Evolutionary conservation across 2,797 vertebrate species (phyloP), one percentile per base, ranked within the genome.

Genomic region (Agapornis canus): DNA sequence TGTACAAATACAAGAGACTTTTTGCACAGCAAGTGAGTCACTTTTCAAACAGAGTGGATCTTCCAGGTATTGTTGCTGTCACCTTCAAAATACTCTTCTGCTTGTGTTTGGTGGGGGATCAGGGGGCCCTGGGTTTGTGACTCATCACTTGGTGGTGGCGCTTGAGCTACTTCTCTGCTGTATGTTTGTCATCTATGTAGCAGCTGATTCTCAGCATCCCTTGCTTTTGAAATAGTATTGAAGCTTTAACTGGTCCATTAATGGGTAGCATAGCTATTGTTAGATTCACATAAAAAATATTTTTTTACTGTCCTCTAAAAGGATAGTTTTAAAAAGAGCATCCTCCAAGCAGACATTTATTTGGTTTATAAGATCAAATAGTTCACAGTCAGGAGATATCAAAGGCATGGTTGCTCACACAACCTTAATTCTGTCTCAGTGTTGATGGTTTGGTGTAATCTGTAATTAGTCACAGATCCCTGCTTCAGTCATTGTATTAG

Each of bases 401-500:
- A 92, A 90, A 93, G 76, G 49, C 87, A 64, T 21, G n/a, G 43
- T 72, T 94, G 85, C 56, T 48, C 90, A 5, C 78, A 71, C 39
- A 89, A 47, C 90, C 86, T 96, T 95, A 95, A 94, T 95, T 97
- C 86, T 95, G 84, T 94, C 86, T 92, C 72, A 6, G 13, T 88
- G 75, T 73, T 82, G 73, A 83, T 90, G 71, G 59, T 94, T 95
- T 92, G 82, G 76, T 95, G 82, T 92, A 92, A 87, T 95, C 92
- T 92, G 37, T 93, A 93, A 91, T 76, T 43, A 70, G n/a, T 89
- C 86, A 91, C 79, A 89, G 89, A 96, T 93, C 69, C 42, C 79
- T 96, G 96, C 91, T 94, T 95, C 89, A 87, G 79, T 96, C 93
- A 83, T 93, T 95, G 92, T 95, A 63, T 92, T 87, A 94, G 94